Base-by-base conservation (phyloP, 2,888 invertebrate species). In the Yponomeuta sedellus region DNA sequence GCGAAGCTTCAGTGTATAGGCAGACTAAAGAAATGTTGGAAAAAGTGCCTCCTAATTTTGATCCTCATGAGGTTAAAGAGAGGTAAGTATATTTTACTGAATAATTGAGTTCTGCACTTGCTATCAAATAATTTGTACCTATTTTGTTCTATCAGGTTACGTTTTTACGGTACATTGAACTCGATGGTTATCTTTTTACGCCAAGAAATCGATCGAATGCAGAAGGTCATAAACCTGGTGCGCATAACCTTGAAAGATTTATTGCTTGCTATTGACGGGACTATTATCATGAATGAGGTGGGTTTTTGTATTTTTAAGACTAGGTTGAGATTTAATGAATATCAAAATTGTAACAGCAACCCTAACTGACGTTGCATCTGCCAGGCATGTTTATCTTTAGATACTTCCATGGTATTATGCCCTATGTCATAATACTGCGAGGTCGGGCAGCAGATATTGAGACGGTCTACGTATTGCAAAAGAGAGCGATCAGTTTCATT, bases 261-360 rank as follows among this genome's bases (percentile, higher is more conserved):
- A 25, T 86, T 96, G 34, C 88, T 97, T 52, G 97, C 97, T 59
- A 96, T 97, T 71, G 97, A 97, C 75, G 97, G 97, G 59, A 96
- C 96, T 10, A 96, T 97, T 73, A 97, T 97, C 70, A 97, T 97
- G 97, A 97, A 95, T 79, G 97, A 97, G 92, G 96, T 95, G 83
- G 75, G 25, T 52, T 1, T 34, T 8, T 34, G 5, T 34, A 8
- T 34, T 34, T 34, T 8, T 6, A 8, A 8, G 34, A 8, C 34
- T 34, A 8, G 8, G 34, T 34, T 6, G 34, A 5, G 6, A 34
- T 5, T 34, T 1, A 8, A 34, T 25, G 25, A 25, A 5, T 25
- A n/a, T n/a, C n/a, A n/a, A n/a, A n/a, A n/a, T n/a, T n/a, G n/a
- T n/a, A n/a, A n/a, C n/a, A n/a, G n/a, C n/a, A n/a, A n/a, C n/a